Conservation (phyloP, 92 coral and sea anemone species). For the Palythoa grandiflora region DNA sequence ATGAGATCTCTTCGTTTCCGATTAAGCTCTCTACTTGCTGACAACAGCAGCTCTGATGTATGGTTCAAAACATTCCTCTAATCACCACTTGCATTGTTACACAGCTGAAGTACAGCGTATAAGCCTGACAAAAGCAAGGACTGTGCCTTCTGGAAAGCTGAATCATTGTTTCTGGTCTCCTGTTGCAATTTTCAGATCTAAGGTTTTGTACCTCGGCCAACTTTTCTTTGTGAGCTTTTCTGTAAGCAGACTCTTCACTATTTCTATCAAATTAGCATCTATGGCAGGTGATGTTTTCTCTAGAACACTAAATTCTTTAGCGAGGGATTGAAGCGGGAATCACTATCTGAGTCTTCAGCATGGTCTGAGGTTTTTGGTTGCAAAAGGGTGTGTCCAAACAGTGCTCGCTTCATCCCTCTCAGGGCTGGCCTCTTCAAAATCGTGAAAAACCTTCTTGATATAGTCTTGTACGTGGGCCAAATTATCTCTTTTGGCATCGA, state of each 20-base stretch:
- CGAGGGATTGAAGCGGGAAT: neutral
- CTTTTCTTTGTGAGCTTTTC: constrained; percentile 54
- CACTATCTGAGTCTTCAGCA: neutral
- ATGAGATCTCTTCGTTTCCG: constrained; percentile 59
- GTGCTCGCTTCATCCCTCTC: constrained; percentile 2
- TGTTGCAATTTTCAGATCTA: constrained; percentile 57
- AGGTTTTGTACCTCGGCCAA: constrained; percentile 27
- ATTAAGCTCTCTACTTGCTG: constrained; percentile 60
- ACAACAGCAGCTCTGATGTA: constrained; percentile 53
- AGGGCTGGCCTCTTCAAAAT: neutral
- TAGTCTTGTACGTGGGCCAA: neutral
- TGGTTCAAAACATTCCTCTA: constrained; percentile 46
- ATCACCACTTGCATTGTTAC: constrained; percentile 30
- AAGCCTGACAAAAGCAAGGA: constrained; percentile 41
- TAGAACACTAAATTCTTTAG: neutral
- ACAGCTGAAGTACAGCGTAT: constrained; percentile 57
- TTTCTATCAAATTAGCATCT: constrained; percentile 45
- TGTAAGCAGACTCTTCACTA: constrained; percentile 45
- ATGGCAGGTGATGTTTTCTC: constrained; percentile 41
- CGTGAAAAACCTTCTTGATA: neutral
- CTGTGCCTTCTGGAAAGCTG: constrained; percentile 57
- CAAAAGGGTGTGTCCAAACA: neutral
- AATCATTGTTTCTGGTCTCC: constrained; percentile 44
- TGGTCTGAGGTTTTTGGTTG: constrained; percentile 7
- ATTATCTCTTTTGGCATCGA: neutral